phyloP scores from a whole-genome alignment of 2,888 invertebrate genomes.

The Cinara cedri region DNA sequence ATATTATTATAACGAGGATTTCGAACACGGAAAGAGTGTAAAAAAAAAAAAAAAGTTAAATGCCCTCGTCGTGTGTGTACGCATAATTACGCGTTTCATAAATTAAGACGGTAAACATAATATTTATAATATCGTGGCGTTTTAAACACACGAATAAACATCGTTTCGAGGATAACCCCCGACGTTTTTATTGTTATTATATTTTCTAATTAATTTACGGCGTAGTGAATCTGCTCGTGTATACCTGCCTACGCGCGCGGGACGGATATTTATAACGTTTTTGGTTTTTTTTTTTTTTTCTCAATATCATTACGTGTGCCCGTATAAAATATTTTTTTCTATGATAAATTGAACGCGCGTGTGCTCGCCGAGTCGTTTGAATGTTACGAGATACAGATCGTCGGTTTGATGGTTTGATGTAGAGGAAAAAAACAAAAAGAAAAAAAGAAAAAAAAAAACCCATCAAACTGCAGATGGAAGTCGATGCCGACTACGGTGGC shows the following conservation, averaged over 20 bases:
- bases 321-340: not conserved
- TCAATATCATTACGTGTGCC: no score
- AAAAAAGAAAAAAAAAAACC: no score
- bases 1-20: no score
- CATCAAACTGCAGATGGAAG: not conserved
- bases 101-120: conserved; percentile 36
- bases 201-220: conserved; percentile 38
- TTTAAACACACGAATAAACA: conserved; percentile 6
- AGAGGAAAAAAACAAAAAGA: not conserved
- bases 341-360: not conserved
- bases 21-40: no score
- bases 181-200: conserved; percentile 38
- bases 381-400: not conserved
- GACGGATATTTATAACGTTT: not conserved
- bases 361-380: not conserved
- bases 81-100: conserved; percentile 33
- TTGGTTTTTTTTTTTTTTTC: no score
- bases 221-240: not conserved
- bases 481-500: conserved; percentile 1
- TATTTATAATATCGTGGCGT: not conserved
- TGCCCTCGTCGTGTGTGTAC: not conserved
- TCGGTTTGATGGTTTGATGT: not conserved
- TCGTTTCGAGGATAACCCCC: conserved; percentile 6
- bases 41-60: not conserved
- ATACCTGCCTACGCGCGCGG: not conserved